phyloP scores from a whole-genome alignment of 2,797 vertebrate species.

The Catostomus latipinnis region DNA sequence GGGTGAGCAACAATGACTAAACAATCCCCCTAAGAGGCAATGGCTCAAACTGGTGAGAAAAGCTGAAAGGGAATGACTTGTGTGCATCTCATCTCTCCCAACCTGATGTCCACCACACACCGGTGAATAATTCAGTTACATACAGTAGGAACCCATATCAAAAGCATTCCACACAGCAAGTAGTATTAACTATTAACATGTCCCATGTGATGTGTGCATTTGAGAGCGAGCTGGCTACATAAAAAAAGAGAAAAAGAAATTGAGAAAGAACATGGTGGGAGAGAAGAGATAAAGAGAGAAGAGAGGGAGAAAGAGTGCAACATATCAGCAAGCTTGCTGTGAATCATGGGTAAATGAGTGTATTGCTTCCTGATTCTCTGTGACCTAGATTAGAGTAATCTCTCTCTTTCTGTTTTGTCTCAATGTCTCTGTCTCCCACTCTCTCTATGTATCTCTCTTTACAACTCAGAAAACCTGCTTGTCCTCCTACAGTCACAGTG shows the following conservation, averaged over 20 bases:
- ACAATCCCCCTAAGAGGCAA: no score
- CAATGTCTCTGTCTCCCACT: slow-evolving; percentile 31
- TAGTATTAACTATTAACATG: slow-evolving; percentile 55
- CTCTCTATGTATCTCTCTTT: slow-evolving; percentile 24
- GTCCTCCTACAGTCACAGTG: slow-evolving; percentile 45
- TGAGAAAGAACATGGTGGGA: slow-evolving; percentile 50
- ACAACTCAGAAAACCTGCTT: slow-evolving; percentile 56
- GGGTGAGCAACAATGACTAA: no score
- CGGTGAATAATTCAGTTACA: slow-evolving; percentile 32
- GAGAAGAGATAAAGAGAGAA: slow-evolving; percentile 60
- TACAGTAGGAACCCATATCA: slow-evolving; percentile 14
- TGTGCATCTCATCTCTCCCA: not conserved
- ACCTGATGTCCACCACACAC: slow-evolving; percentile 18
- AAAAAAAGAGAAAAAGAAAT: not conserved
- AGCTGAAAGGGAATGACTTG: not conserved
- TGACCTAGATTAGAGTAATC: slow-evolving; percentile 82
- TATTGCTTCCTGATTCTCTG: slow-evolving; percentile 77
- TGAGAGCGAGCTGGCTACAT: not conserved
- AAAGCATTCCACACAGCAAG: slow-evolving; percentile 10
- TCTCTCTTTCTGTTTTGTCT: slow-evolving; percentile 61
- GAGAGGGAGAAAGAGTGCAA: slow-evolving; percentile 43
- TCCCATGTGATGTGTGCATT: not conserved
- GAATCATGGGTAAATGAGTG: slow-evolving; percentile 75
- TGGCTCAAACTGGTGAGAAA: no score
- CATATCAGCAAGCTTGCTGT: slow-evolving; percentile 54